A percentile compares a stretch with the other conserved stretches of the same genome.
Conservation (phyloP, 2,113 vertebrate genomes). For the Glaucidium brasilianum region DNA sequence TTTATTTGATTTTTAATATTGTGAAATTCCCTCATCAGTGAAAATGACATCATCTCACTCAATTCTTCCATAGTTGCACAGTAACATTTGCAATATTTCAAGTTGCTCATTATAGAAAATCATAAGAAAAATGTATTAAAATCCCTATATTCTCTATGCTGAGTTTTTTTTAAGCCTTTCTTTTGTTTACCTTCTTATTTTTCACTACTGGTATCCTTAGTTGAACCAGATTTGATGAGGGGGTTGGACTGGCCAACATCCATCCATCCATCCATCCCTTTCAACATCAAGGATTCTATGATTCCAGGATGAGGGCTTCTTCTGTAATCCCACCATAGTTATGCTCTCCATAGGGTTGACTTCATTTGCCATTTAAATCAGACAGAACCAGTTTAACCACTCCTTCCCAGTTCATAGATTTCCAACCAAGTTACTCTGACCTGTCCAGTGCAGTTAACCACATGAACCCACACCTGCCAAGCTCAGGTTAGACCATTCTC, state of each 20-base stretch:
- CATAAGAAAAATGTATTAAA: neutral
- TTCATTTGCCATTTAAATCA: neutral
- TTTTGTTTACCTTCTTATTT: neutral
- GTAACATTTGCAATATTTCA: neutral
- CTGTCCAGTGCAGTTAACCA: neutral
- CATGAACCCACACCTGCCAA: neutral
- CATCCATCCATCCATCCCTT: neutral
- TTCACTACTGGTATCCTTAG: neutral
- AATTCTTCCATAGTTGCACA: neutral
- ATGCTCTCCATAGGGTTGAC: neutral
- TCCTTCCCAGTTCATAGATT: neutral
- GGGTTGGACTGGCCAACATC: neutral
- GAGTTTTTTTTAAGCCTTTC: neutral
- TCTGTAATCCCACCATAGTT: neutral
- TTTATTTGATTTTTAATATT: neutral
- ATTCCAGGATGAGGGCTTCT: neutral
- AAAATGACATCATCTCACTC: neutral
- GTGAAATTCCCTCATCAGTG: neutral
- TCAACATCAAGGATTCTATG: neutral
- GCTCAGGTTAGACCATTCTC: neutral
- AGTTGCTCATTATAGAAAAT: neutral
- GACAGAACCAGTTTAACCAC: neutral
- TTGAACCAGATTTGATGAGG: neutral
- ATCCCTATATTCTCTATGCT: fast-evolving
- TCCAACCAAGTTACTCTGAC: neutral